Evolutionary conservation across 2,888 invertebrate genomes (phyloP), one percentile per base, ranked within the genome.

Genomic region (Lasioglossum malachurum): DNA sequence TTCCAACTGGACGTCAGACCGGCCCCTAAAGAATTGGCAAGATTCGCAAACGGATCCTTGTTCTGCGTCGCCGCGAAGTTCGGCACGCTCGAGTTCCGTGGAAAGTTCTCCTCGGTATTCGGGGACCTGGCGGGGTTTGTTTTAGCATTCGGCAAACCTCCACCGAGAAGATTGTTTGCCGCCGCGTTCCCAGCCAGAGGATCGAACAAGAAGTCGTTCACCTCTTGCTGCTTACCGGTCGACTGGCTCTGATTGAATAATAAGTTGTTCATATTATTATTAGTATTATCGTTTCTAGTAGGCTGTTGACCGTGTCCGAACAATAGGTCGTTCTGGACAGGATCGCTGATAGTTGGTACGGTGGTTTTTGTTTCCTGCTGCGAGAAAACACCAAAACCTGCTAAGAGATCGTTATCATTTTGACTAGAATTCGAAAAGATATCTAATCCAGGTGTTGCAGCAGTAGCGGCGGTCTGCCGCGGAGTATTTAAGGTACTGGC

Each of bases 21-120:
- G 8, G 95, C 92, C 2, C 94, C 94, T 46, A 95, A 73, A 0
- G 94, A 93, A 3, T 94, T 92, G 8, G 94, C 97, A 46, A 98
- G 96, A 93, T 97, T 98, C 2, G 97, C 97, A 94, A 98, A 98
- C 7, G 98, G 97, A 95, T 98, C 98, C 89, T 87, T 96, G 93
- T 87, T 96, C 88, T 90, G 96, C 93, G 64, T 35, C 8, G 93
- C 96, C 91, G 93, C 96, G 95, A 92, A 96, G 96, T 94, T 96
- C 89, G 95, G 96, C 85, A 95, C 96, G 90, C 95, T 96, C n/a
- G 95, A 94, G 90, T 96, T 96, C 79, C 96, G 92, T 1, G 96
- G 96, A 31, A 96, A 93, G 53, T 87, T 94, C 74, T 94, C 95
- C 74, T 94, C 94, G 38, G 69, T 69, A 57, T 89, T 92, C 8